Percentiles rank a stretch among this genome's conserved stretches.
Evolutionary conservation across 1,140 invertebrate genomes (phyloP).

Genomic region (Oreohelix idahoensis): DNA sequence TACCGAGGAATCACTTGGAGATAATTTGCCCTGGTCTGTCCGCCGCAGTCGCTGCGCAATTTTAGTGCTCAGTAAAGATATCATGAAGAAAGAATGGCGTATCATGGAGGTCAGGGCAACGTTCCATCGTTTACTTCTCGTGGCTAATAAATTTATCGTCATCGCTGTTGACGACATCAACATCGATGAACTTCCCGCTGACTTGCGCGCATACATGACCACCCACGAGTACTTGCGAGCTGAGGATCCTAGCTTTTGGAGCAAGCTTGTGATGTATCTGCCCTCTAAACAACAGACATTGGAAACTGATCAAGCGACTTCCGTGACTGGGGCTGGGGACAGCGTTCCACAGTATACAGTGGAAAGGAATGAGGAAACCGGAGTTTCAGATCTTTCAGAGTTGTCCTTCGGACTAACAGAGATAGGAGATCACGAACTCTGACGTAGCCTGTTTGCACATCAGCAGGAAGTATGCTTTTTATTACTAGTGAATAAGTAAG

Average conservation of each 20-base stretch:
- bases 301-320: neutral
- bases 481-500: too few species aligned
- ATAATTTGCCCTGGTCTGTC: slow-evolving; percentile 78
- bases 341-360: neutral
- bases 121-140: slow-evolving; percentile 89
- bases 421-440: too few species aligned
- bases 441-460: too few species aligned
- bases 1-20: slow-evolving; percentile 81
- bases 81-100: slow-evolving; percentile 80
- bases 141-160: slow-evolving; percentile 88
- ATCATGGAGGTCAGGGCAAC: slow-evolving; percentile 82
- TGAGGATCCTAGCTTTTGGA: slow-evolving; percentile 88
- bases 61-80: slow-evolving; percentile 78
- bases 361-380: neutral
- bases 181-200: slow-evolving; percentile 72
- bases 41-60: slow-evolving; percentile 78
- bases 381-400: neutral
- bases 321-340: neutral
- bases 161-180: slow-evolving; percentile 80
- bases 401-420: neutral
- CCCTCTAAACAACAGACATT: slow-evolving; percentile 72
- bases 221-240: slow-evolving; percentile 79
- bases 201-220: slow-evolving; percentile 78
- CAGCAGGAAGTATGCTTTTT: too few species aligned
- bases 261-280: slow-evolving; percentile 90